Evolutionary conservation across 2,888 invertebrate species (phyloP), one percentile per base, ranked within the genome.

Genomic region (Eurytoma californica): DNA sequence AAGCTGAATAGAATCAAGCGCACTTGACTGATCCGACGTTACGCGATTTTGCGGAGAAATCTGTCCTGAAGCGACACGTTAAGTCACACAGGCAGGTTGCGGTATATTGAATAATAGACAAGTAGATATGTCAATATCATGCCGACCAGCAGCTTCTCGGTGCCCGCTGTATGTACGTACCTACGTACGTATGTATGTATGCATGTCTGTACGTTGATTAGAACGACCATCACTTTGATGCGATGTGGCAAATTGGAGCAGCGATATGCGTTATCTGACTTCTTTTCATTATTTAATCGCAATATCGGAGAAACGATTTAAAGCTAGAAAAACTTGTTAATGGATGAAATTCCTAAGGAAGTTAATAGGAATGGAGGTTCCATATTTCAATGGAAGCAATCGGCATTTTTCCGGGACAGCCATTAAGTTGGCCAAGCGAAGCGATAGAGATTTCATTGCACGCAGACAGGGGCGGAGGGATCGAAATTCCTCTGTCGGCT

Each of bases 61-160:
- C 63, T 69, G 55, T 63, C 18, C 69, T 47, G 55, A 66, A 72
- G 77, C 72, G 72, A 57, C 51, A 65, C 58, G 66, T 72, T 72
- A 49, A 65, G 65, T 72, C 72, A 72, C 65, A 66, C 53, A 72
- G 77, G 66, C 72, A 77, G 65, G 72, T 39, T 67, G 60, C 67
- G 72, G 58, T 53, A 53, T 72, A 77, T 77, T 77, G 77, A 77
- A 72, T 77, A 69, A 72, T 77, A 60, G 77, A 77, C 70, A 67
- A 66, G 58, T 60, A 77, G 70, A 72, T 77, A 67, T 60, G 72
- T 77, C 77, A 72, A 77, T 72, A 72, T 66, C 77, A 77, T 60
- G 60, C 77, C 47, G 53, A 72, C 39, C 69, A 24, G 18, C 30
- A 20, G 53, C 55, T 57, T 47, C 58, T 20, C 30, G 9, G 30